These are phyloP conservation scores for Cranoglanis bouderius DNA, from an alignment of 2,113 vertebrate species.

Conservation along the genomic window DNA sequence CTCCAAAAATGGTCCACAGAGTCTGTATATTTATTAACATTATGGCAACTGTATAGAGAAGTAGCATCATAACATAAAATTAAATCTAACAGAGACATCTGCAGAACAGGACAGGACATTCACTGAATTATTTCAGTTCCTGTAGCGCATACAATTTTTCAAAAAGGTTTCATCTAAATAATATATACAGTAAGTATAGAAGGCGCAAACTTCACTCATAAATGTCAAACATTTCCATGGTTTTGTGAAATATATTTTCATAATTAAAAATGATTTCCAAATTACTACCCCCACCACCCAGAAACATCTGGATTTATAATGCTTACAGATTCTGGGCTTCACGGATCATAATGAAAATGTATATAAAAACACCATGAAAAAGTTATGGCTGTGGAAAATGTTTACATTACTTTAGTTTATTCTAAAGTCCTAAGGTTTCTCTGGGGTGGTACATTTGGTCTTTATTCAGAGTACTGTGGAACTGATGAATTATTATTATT, in stretches of 20 bases:
- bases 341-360: not conserved
- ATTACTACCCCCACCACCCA: not conserved
- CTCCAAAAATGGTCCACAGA: not conserved
- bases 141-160: not conserved
- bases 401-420: not conserved
- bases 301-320: conserved; percentile 23
- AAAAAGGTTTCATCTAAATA: not conserved
- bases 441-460: not conserved
- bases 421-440: not conserved
- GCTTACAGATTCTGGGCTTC: not conserved
- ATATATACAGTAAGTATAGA: not conserved
- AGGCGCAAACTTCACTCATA: not conserved
- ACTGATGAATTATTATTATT: not conserved
- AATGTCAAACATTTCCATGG: not conserved
- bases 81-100: not conserved
- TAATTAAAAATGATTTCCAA: not conserved
- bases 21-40: not conserved
- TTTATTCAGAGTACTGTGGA: not conserved
- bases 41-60: not conserved
- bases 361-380: not conserved
- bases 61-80: not conserved
- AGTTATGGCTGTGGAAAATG: not conserved
- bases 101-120: not conserved
- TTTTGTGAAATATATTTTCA: not conserved
- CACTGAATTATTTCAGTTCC: not conserved